These are phyloP conservation scores for Alaudala cheleensis DNA, from an alignment of 2,113 vertebrate species.

Conservation along the genomic window DNA sequence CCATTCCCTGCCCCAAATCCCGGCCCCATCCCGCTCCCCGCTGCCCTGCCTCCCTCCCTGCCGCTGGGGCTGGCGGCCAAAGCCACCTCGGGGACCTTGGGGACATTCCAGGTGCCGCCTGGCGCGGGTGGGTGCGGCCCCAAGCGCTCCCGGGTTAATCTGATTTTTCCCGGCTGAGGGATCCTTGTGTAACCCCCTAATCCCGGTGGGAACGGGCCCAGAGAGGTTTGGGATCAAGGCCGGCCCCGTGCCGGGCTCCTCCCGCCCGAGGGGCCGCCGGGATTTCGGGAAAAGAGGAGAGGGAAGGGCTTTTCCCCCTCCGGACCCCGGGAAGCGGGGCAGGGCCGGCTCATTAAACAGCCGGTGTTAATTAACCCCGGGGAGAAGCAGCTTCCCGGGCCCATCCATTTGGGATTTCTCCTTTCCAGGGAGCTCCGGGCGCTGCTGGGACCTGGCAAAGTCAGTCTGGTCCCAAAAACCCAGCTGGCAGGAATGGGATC, in stretches of 20 bases:
- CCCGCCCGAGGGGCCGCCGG: neutral
- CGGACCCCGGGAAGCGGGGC: neutral
- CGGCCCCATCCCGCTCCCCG: too few species aligned
- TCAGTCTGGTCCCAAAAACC: neutral
- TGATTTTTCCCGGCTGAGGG: neutral
- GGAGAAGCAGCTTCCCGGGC: neutral
- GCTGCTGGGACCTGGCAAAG: neutral
- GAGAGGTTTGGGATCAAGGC: neutral
- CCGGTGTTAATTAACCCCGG: neutral
- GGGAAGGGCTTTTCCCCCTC: neutral
- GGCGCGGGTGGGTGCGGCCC: neutral
- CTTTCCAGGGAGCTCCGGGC: accelerated
- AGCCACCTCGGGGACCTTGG: neutral
- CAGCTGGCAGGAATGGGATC: neutral
- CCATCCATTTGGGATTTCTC: neutral
- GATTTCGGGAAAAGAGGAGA: neutral
- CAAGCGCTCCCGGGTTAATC: neutral
- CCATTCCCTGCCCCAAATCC: too few species aligned
- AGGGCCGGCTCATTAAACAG: neutral
- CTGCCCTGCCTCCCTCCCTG: too few species aligned
- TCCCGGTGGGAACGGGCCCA: neutral
- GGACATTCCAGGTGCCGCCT: neutral
- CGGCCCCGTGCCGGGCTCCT: neutral
- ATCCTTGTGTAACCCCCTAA: neutral
- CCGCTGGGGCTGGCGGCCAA: neutral